These are phyloP conservation scores for Cryptocephalus primarius DNA, from an alignment of 2,888 invertebrate species.

Conservation along the genomic window DNA sequence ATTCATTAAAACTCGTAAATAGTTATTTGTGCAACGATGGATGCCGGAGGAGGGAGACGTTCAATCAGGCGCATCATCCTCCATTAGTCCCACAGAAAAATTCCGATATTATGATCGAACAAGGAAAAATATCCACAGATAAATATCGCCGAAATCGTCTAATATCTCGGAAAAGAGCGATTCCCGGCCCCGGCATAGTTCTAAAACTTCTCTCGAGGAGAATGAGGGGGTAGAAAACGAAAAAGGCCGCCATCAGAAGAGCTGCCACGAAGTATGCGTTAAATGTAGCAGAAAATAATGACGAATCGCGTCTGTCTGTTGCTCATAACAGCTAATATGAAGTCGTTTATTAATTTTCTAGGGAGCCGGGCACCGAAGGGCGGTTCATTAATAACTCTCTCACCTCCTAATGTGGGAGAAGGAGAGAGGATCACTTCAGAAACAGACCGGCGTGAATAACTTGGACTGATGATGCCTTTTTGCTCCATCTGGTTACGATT, in stretches of 20 bases:
- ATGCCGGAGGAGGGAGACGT: too few relatives aligned
- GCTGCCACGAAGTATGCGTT: constrained; percentile 40
- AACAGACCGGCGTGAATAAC: constrained; percentile 36
- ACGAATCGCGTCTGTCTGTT: constrained; percentile 42
- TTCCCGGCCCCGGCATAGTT: constrained; percentile 3
- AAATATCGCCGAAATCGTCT: neutral
- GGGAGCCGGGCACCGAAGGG: constrained; percentile 13
- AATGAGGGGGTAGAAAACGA: constrained; percentile 5
- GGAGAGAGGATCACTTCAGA: constrained; percentile 30
- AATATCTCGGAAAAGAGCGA: neutral
- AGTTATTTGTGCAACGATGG: too few relatives aligned
- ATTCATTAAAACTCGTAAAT: too few relatives aligned
- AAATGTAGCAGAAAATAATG: constrained; percentile 44
- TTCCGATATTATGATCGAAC: too few relatives aligned
- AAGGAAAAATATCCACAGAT: too few relatives aligned
- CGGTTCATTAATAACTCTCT: constrained; percentile 39
- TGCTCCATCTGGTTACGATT: constrained; percentile 1
- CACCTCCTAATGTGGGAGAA: constrained; percentile 27
- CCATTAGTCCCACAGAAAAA: too few relatives aligned
- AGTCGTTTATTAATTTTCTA: constrained; percentile 39
- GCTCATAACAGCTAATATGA: constrained; percentile 40
- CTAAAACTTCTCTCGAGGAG: constrained; percentile 8
- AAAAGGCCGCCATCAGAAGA: constrained; percentile 19
- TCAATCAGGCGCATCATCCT: too few relatives aligned
- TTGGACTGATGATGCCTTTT: constrained; percentile 30